Percentiles rank a stretch among this genome's conserved stretches.
These are phyloP conservation scores for Acholoe squamosa DNA, from an alignment of 2,888 invertebrate species.

Conservation along the genomic window DNA sequence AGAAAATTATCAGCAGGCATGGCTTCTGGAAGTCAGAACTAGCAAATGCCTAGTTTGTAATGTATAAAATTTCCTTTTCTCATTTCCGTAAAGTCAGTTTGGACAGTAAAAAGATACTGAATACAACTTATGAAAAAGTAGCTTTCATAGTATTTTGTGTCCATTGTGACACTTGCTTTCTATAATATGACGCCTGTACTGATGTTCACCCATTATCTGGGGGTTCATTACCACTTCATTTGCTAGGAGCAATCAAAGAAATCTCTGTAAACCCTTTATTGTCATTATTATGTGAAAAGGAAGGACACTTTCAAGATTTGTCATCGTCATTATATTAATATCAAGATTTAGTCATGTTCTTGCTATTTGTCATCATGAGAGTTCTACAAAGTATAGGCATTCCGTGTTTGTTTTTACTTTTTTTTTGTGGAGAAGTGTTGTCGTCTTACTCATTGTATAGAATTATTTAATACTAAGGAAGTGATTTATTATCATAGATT, in stretches of 20 bases:
- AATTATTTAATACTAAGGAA: background rate
- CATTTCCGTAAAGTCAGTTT: background rate
- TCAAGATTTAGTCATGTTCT: slow-evolving; percentile 27
- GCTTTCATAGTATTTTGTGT: background rate
- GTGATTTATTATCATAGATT: background rate
- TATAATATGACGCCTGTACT: background rate
- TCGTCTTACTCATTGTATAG: slow-evolving; percentile 28
- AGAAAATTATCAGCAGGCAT: background rate
- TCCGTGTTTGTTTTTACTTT: slow-evolving; percentile 36
- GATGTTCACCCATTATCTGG: background rate
- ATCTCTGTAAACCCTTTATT: background rate
- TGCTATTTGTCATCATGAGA: background rate
- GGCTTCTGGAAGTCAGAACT: slow-evolving; percentile 22
- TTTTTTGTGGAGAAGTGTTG: slow-evolving; percentile 24
- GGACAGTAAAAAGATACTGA: background rate
- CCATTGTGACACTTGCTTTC: background rate
- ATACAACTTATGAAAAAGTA: background rate
- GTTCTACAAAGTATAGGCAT: slow-evolving; percentile 32
- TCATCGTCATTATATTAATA: slow-evolving; percentile 6
- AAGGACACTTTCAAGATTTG: background rate
- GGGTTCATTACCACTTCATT: background rate
- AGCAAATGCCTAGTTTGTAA: background rate
- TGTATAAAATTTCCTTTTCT: background rate
- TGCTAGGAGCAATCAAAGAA: background rate
- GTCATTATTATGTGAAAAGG: background rate